Evolutionary conservation across 2,797 vertebrate genomes (phyloP), one percentile per base, ranked within the genome.

Genomic region (Gephyroberyx darwinii): DNA sequence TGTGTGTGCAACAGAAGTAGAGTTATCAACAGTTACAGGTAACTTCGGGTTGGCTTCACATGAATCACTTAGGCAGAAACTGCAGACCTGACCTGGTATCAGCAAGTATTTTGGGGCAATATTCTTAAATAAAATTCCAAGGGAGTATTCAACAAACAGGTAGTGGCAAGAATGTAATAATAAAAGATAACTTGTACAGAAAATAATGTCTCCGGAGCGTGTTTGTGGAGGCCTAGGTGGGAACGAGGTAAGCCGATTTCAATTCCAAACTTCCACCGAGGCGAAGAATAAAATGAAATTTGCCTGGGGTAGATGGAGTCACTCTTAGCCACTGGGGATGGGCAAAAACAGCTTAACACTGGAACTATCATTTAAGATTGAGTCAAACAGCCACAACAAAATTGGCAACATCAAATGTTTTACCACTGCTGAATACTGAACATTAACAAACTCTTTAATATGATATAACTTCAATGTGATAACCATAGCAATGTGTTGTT

Each of bases 221-320:
- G 69, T 70, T 69, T 69, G 39, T 50, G 1, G 26, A 70, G 47
- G 76, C 53, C 71, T 62, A 57, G 53, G 58, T 50, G 33, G 20
- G 53, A 60, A 74, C 17, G 39, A 71, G 48, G 30, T 50, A 62
- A 74, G 47, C 53, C 65, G 61, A 76, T 84, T 78, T 79, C 19
- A 81, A 78, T 79, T 78, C 52, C 33, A 67, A 54, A 72, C 75
- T 78, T 79, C 66, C 63, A 73, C 57, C 3, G 77, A 87, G 66
- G 57, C 8, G 5, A 80, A 81, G 62, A 82, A 81, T 71, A 58
- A 48, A 74, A 81, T 68, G 75, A 30, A 71, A 72, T 50, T 62
- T 55, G 56, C 78, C 81, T 63, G 47, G 58, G 78, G 71, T 74
- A 48, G 59, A 70, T 10, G 39, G 69, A 69, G 60, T 76, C 48